Conservation (phyloP, 2,888 invertebrate species). For the Drosophila tripunctata region DNA sequence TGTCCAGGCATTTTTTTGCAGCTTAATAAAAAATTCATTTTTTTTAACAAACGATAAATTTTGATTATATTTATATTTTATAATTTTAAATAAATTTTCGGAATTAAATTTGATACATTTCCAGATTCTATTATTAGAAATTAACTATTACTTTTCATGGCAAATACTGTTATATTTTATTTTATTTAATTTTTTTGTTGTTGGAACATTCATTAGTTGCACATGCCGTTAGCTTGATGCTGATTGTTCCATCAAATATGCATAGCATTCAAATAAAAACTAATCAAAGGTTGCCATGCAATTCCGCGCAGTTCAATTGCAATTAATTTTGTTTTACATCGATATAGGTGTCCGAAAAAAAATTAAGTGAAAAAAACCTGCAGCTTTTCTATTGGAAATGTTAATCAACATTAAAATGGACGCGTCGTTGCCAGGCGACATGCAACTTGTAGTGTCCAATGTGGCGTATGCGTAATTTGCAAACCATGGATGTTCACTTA, state of each 20-base stretch:
- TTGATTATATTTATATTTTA: background rate
- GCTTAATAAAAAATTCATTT: too few relatives aligned
- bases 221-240: background rate
- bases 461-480: slow-evolving; percentile 39
- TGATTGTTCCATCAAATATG: background rate
- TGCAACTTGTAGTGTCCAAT: slow-evolving; percentile 6
- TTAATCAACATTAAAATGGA: background rate
- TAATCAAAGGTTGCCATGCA: slow-evolving; percentile 1
- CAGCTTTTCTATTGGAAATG: background rate
- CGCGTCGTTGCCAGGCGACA: slow-evolving; percentile 3
- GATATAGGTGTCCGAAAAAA: too few relatives aligned
- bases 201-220: background rate
- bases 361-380: background rate
- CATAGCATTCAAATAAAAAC: background rate
- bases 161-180: too few relatives aligned
- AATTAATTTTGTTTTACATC: background rate
- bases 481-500: slow-evolving; percentile 23
- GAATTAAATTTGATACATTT: too few relatives aligned
- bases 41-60: background rate
- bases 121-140: too few relatives aligned
- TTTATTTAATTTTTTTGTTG: background rate
- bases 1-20: background rate
- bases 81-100: too few relatives aligned
- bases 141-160: too few relatives aligned
- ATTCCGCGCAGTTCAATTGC: background rate